A percentile compares a stretch with the other conserved stretches of the same genome.
Evolutionary conservation across 2,888 invertebrate species (phyloP).

Genomic region (Apeira syringaria): DNA sequence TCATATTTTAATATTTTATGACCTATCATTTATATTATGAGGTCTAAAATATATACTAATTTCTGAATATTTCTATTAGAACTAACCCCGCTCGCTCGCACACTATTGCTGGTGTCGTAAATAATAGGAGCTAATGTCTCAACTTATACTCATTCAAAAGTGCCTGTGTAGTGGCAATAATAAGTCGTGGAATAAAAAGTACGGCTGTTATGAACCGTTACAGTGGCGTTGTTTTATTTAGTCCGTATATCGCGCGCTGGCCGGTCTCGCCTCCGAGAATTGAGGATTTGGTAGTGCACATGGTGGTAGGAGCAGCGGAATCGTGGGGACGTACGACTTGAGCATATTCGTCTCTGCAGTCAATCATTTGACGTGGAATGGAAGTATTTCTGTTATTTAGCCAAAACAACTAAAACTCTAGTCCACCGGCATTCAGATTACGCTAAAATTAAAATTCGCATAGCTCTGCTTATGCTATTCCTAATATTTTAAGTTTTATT

Average conservation of each 20-base stretch:
- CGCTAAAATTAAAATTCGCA: no score
- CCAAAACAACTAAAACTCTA: no score
- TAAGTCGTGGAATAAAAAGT: slow-evolving; percentile 49
- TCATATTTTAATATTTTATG: no score
- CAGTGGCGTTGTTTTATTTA: slow-evolving; percentile 46
- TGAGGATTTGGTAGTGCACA: slow-evolving; percentile 23
- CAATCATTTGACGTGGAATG: no score
- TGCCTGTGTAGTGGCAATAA: slow-evolving; percentile 39
- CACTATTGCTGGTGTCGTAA: slow-evolving; percentile 18
- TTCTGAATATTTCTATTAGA: slow-evolving; percentile 1
- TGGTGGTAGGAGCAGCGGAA: slow-evolving; percentile 10
- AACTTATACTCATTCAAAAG: slow-evolving; percentile 39
- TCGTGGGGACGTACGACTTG: no score
- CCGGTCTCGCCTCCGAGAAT: slow-evolving; percentile 30
- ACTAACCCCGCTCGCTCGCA: slow-evolving; percentile 8
- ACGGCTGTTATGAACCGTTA: slow-evolving; percentile 48
- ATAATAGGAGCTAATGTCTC: slow-evolving; percentile 34
- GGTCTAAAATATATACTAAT: no score
- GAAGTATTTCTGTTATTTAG: no score
- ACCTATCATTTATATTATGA: no score
- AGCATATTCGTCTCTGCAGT: no score
- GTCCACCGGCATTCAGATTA: no score
- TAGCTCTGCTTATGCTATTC: no score
- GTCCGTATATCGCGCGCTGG: slow-evolving; percentile 32
- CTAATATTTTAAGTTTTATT: no score